phyloP scores from a whole-genome alignment of 2,888 invertebrate species.

The Gortyna flavago region DNA sequence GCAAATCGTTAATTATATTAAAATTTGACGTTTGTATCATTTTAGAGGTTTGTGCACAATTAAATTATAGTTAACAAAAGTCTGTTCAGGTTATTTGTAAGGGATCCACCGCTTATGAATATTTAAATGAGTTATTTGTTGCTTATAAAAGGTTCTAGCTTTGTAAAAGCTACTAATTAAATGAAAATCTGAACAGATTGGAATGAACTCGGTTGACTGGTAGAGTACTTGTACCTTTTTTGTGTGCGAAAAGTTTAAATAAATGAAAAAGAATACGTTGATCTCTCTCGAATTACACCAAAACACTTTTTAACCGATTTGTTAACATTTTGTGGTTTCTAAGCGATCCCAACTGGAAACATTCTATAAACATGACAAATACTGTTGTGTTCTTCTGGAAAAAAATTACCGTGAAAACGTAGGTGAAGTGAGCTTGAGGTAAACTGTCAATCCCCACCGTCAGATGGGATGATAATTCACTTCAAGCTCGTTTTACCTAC shows the following conservation, averaged over 20 bases:
- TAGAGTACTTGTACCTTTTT: background rate
- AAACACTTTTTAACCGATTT: background rate
- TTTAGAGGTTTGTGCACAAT: background rate
- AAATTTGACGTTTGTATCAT: constrained; percentile 5
- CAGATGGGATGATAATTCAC: background rate
- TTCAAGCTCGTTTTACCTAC: background rate
- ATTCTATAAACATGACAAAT: background rate
- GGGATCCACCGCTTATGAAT: background rate
- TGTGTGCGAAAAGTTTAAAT: background rate
- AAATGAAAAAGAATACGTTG: background rate
- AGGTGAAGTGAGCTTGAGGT: background rate
- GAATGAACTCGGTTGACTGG: background rate
- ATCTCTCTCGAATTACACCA: background rate
- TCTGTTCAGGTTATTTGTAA: background rate
- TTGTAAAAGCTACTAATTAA: background rate
- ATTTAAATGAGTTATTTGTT: background rate
- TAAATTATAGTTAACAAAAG: constrained; percentile 3
- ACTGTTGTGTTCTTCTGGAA: background rate
- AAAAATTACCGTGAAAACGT: background rate
- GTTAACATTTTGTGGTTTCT: background rate
- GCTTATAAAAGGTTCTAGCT: background rate
- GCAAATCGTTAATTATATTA: constrained; percentile 11
- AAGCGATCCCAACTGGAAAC: background rate
- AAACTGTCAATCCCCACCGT: background rate
- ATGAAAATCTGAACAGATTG: background rate